phyloP scores from a whole-genome alignment of 2,113 vertebrate genomes.

The Eulemur rufifrons region DNA sequence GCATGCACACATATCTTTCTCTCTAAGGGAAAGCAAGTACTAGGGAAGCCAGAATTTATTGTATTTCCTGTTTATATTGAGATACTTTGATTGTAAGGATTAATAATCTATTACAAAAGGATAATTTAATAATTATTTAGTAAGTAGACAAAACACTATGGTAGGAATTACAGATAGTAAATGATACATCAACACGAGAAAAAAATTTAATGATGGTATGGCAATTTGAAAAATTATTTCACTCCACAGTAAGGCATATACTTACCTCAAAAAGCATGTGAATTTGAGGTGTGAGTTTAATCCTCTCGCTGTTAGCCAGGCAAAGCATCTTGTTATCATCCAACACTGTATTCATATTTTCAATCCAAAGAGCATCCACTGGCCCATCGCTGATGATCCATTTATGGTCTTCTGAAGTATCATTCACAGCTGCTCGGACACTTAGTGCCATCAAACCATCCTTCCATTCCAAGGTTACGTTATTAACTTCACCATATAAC shows the following conservation, averaged over 20 bases:
- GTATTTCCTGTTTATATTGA: background rate
- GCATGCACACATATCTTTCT: too few species aligned
- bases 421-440: conserved; percentile 87
- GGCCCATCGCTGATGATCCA: conserved; percentile 93
- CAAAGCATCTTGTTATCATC: conserved; percentile 96
- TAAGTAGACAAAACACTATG: background rate
- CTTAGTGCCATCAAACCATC: conserved; percentile 93
- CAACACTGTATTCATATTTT: conserved; percentile 94
- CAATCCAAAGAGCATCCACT: conserved; percentile 94
- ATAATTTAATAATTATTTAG: background rate
- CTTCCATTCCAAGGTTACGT: conserved; percentile 90
- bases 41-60: background rate
- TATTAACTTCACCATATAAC: conserved; percentile 92
- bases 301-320: conserved; percentile 92
- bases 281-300: conserved; percentile 91
- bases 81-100: background rate
- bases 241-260: background rate
- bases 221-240: background rate
- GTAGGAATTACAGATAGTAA: background rate
- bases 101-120: background rate
- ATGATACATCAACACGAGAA: background rate
- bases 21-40: background rate
- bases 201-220: background rate
- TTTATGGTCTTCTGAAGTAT: conserved; percentile 88
- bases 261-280: conserved; percentile 94